Evolutionary conservation across 2,113 vertebrate species (phyloP).

Genomic region (Murina feae): DNA sequence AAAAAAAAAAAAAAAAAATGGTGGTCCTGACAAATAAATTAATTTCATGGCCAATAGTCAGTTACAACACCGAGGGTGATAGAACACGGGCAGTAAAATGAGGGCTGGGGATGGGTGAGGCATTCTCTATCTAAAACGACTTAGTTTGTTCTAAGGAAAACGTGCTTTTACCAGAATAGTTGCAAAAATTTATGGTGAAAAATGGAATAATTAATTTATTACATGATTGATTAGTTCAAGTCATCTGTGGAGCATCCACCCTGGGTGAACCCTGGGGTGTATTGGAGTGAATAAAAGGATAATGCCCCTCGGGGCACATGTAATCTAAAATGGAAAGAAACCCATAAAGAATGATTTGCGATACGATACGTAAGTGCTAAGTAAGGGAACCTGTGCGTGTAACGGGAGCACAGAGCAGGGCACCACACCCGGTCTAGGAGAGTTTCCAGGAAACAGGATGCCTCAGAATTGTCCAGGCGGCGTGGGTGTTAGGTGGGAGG

Average conservation of each 20-base stretch:
- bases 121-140: constrained; percentile 35
- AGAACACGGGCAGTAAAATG: neutral
- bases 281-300: constrained; percentile 29
- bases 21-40: constrained; percentile 35
- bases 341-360: constrained; percentile 13
- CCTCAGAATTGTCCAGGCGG: neutral
- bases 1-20: neutral
- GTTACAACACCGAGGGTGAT: constrained; percentile 10
- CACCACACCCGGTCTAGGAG: neutral
- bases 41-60: constrained; percentile 41
- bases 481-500: neutral
- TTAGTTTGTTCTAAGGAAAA: constrained; percentile 59
- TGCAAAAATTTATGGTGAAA: constrained; percentile 45
- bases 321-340: constrained; percentile 37
- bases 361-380: neutral
- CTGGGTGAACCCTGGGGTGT: neutral
- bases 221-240: constrained; percentile 46
- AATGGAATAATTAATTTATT: constrained; percentile 60
- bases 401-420: neutral
- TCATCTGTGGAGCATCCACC: constrained; percentile 12
- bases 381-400: neutral
- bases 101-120: constrained; percentile 14
- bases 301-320: constrained; percentile 32
- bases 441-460: neutral
- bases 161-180: constrained; percentile 31